These are phyloP conservation scores for Yponomeuta cagnagella DNA, from an alignment of 2,888 invertebrate genomes.

Conservation along the genomic window DNA sequence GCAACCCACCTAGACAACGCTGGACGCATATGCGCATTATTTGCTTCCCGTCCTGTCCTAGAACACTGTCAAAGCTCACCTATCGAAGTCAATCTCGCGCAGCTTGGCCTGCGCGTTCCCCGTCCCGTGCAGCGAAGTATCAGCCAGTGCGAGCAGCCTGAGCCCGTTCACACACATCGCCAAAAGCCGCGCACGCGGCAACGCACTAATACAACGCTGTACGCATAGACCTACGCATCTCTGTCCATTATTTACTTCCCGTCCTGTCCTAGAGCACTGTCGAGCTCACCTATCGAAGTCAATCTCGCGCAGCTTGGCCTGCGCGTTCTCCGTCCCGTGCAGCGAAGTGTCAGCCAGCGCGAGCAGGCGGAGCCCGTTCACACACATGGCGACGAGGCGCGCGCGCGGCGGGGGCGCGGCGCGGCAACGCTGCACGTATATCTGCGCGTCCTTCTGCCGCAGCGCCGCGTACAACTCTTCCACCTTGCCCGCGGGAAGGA, in stretches of 20 bases:
- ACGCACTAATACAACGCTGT: no score
- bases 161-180: constrained; percentile 84
- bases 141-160: constrained; percentile 83
- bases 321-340: constrained; percentile 87
- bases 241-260: no score
- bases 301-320: constrained; percentile 84
- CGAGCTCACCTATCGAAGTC: constrained; percentile 82
- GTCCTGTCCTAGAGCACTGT: no score
- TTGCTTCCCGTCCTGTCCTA: no score
- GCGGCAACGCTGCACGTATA: constrained; percentile 87
- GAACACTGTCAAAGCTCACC: no score
- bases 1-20: constrained; percentile 23
- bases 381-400: constrained; percentile 90
- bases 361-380: constrained; percentile 70
- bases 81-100: constrained; percentile 87
- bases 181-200: constrained; percentile 81
- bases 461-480: constrained; percentile 93
- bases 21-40: no score
- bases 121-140: constrained; percentile 89
- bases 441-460: constrained; percentile 93
- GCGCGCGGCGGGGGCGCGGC: constrained; percentile 79
- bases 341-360: constrained; percentile 91
- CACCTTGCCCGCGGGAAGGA: constrained; percentile 89
- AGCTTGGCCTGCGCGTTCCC: constrained; percentile 84
- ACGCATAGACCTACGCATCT: no score